phyloP scores from a whole-genome alignment of 2,113 vertebrate genomes.

The Micromys minutus region DNA sequence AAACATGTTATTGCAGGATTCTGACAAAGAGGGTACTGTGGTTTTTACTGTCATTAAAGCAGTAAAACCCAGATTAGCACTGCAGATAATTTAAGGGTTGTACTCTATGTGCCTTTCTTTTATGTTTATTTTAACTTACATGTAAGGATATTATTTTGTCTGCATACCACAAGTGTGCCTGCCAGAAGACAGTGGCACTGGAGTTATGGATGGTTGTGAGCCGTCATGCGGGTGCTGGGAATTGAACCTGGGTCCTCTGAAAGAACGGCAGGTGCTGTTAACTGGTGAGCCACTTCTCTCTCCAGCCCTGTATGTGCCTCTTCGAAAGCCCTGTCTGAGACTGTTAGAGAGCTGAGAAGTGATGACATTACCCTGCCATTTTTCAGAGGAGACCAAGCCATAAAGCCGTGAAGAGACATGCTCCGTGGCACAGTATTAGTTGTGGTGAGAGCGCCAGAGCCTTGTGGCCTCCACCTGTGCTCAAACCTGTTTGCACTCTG shows the following conservation, averaged over 20 bases:
- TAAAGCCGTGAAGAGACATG: neutral
- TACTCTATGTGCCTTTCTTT: neutral
- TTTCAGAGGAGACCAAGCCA: neutral
- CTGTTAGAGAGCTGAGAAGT: constrained; percentile 5
- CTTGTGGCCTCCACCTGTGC: neutral
- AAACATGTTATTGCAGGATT: constrained; percentile 31
- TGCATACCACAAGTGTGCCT: neutral
- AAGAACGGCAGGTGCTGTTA: neutral
- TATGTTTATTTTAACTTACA: neutral
- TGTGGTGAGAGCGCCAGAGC: neutral
- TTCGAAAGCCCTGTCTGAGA: neutral
- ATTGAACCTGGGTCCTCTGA: neutral
- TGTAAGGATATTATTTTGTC: neutral
- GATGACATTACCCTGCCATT: constrained; percentile 5
- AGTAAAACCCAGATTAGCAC: constrained; percentile 29
- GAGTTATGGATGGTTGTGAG: neutral
- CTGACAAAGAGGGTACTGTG: neutral
- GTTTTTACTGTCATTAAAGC: constrained; percentile 36
- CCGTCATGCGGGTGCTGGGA: neutral
- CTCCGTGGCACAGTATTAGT: neutral
- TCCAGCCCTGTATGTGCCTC: neutral
- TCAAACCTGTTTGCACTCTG: neutral
- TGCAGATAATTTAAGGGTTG: neutral
- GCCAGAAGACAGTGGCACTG: neutral
- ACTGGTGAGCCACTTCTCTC: neutral